Evolutionary conservation across 2,888 invertebrate genomes (phyloP).

Genomic region (Amblyjoppa fuscipennis): DNA sequence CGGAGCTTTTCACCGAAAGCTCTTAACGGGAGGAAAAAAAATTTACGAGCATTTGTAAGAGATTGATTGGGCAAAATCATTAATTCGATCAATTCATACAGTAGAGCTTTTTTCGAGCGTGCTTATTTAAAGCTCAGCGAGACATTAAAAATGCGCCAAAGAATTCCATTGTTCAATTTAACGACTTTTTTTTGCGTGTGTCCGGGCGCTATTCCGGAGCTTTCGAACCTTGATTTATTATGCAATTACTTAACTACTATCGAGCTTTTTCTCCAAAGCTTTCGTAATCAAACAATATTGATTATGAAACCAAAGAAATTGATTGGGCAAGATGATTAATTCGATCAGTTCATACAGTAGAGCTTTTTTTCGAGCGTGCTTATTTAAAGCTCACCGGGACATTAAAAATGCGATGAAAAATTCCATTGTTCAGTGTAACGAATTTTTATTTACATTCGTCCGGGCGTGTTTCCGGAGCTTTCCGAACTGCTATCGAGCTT

Average conservation of each 20-base stretch:
- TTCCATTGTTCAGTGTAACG: background rate
- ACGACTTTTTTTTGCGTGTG: background rate
- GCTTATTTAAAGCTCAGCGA: background rate
- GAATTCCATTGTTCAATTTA: background rate
- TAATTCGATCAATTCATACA: background rate
- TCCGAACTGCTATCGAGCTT: background rate
- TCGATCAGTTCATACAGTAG: background rate
- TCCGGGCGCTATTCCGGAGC: background rate
- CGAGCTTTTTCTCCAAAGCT: background rate
- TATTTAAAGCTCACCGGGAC: background rate
- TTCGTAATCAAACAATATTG: background rate
- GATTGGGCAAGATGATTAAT: background rate
- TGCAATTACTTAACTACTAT: background rate
- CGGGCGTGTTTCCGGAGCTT: background rate
- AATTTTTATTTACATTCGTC: background rate
- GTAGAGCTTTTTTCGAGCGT: background rate
- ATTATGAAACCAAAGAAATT: background rate
- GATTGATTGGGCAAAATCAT: background rate
- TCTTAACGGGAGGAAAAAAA: background rate
- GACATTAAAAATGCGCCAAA: background rate
- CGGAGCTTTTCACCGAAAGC: conserved; percentile 21
- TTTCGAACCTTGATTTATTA: background rate
- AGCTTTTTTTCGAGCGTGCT: background rate
- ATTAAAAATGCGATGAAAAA: background rate
- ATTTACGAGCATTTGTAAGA: background rate